These are phyloP conservation scores for Eulemur mongoz DNA, from an alignment of 2,797 vertebrate genomes.

Conservation along the genomic window DNA sequence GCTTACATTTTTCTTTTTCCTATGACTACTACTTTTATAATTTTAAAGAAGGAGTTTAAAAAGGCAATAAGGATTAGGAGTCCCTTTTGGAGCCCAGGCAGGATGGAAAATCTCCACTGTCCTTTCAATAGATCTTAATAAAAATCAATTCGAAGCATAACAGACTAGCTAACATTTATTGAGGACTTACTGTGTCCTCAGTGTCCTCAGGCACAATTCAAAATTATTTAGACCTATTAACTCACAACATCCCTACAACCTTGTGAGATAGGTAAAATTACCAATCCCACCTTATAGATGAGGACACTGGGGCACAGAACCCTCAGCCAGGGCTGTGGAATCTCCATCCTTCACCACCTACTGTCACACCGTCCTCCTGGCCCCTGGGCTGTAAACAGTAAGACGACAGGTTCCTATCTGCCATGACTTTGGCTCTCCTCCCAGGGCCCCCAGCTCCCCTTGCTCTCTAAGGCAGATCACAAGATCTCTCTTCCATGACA, in stretches of 20 bases:
- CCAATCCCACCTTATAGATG: not conserved
- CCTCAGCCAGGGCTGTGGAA: not conserved
- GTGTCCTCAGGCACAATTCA: not conserved
- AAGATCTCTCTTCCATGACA: not conserved
- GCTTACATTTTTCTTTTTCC: constrained; percentile 2
- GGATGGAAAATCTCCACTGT: not conserved
- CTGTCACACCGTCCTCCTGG: not conserved
- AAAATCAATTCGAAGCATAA: not conserved
- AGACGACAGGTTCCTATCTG: not conserved
- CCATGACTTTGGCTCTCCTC: not conserved
- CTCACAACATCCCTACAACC: not conserved
- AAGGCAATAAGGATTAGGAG: not conserved
- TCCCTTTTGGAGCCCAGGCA: not conserved
- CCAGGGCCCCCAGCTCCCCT: not conserved
- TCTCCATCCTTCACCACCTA: not conserved
- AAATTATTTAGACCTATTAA: not conserved
- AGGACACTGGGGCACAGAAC: not conserved
- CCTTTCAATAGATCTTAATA: not conserved
- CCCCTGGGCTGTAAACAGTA: not conserved
- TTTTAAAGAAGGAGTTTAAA: not conserved
- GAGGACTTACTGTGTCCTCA: not conserved
- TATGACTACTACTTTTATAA: not conserved
- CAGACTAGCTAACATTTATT: not conserved
- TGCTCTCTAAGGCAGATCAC: not conserved
- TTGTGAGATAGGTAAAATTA: not conserved